A percentile compares a stretch with the other conserved stretches of the same genome.
phyloP scores from a whole-genome alignment of 2,113 vertebrate genomes.

The Mungos mungo region DNA sequence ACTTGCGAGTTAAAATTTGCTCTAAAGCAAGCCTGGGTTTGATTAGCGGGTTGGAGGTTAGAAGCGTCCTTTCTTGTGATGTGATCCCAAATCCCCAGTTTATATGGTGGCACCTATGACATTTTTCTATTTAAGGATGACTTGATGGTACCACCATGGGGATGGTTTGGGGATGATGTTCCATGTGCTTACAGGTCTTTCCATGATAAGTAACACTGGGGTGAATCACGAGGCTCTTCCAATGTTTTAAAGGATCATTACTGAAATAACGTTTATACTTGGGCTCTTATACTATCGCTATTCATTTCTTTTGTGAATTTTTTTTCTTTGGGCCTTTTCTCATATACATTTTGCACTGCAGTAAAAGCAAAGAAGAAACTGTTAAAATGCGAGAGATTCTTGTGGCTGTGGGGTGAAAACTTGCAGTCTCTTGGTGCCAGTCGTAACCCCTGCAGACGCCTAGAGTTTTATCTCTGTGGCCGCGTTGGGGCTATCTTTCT shows the following conservation, averaged over 20 bases:
- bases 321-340: not conserved
- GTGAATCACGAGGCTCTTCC: not conserved
- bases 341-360: not conserved
- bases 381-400: not conserved
- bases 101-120: not conserved
- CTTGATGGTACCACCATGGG: not conserved
- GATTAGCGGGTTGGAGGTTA: not conserved
- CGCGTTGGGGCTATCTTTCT: not conserved
- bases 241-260: conserved; percentile 10
- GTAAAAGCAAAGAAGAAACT: not conserved
- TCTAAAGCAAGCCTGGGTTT: conserved; percentile 1
- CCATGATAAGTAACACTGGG: not conserved
- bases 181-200: not conserved
- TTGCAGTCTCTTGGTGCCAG: not conserved
- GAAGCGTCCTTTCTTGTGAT: conserved; percentile 1
- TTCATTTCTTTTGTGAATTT: not conserved
- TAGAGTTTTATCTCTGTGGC: not conserved
- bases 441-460: not conserved
- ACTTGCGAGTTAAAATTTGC: not conserved
- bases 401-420: not conserved
- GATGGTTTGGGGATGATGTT: not conserved
- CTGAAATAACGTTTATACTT: not conserved
- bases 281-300: not conserved
- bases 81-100: conserved; percentile 9
- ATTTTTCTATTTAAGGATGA: not conserved